These are phyloP conservation scores for Carapus acus DNA, from an alignment of 2,797 vertebrate species.

Conservation along the genomic window DNA sequence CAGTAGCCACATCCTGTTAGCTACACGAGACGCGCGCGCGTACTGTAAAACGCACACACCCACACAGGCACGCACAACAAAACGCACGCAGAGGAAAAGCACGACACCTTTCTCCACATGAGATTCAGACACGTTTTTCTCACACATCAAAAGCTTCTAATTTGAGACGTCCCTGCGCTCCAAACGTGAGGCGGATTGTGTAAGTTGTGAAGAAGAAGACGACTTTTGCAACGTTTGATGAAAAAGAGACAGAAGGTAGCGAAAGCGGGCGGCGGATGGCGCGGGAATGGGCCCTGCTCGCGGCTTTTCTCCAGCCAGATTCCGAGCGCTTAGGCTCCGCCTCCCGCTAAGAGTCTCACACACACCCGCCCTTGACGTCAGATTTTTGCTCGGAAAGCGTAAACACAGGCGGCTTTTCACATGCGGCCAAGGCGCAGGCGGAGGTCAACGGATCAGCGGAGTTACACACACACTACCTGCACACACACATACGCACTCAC, in stretches of 20 bases:
- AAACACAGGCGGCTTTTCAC: slow-evolving; percentile 3
- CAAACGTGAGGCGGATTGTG: slow-evolving; percentile 55
- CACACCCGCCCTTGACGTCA: no score
- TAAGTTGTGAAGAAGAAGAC: slow-evolving; percentile 52
- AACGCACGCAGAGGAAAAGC: slow-evolving; percentile 45
- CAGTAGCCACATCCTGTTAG: slow-evolving; percentile 73
- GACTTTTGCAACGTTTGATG: slow-evolving; percentile 37
- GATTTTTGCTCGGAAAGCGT: slow-evolving; percentile 13
- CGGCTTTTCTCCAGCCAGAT: slow-evolving; percentile 10
- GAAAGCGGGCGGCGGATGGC: slow-evolving; percentile 27
- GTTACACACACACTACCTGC: slow-evolving; percentile 2
- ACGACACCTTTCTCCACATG: slow-evolving; percentile 62
- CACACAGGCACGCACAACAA: slow-evolving; percentile 23
- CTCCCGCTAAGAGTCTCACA: no score
- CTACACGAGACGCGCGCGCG: slow-evolving; percentile 40
- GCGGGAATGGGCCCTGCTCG: slow-evolving; percentile 29
- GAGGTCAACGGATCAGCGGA: no score
- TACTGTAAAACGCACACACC: slow-evolving; percentile 32
- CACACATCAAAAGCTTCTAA: slow-evolving; percentile 65
- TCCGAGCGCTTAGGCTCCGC: background rate
- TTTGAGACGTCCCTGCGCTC: slow-evolving; percentile 63
- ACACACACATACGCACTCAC: slow-evolving; percentile 1
- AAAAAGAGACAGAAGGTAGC: slow-evolving; percentile 45
- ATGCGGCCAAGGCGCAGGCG: slow-evolving; percentile 2
- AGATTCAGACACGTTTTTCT: slow-evolving; percentile 57